These are phyloP conservation scores for Pentamera pediparva DNA, from an alignment of 53 echinoderm and acorn worm species.

Conservation along the genomic window DNA sequence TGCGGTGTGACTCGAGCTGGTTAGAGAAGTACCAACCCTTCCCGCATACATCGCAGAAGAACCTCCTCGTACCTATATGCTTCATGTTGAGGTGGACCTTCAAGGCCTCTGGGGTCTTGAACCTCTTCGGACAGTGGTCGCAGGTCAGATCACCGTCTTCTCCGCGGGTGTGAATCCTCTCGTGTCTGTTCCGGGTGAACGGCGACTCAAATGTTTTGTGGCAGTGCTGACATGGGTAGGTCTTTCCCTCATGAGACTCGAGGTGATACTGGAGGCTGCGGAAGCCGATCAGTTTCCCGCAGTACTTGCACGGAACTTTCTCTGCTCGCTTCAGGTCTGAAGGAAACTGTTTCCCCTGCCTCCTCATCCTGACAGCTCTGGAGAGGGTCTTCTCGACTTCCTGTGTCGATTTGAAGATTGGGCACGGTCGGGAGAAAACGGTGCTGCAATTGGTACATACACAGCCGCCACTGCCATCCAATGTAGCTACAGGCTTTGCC, in stretches of 20 bases:
- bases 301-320: not conserved
- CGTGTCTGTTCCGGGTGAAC: slow-evolving; percentile 10
- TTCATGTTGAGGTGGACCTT: slow-evolving; percentile 22
- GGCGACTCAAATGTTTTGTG: slow-evolving; percentile 16
- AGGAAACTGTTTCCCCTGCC: not conserved
- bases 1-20: not conserved
- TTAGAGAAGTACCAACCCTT: slow-evolving; percentile 26
- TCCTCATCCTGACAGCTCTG: not conserved
- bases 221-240: slow-evolving; percentile 5
- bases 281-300: not conserved
- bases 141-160: not conserved
- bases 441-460: not conserved
- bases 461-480: not conserved
- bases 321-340: not conserved
- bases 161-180: not conserved
- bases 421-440: not conserved
- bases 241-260: not conserved
- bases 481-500: not conserved
- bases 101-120: slow-evolving; percentile 4
- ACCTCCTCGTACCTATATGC: slow-evolving; percentile 1
- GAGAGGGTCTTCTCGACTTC: not conserved
- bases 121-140: not conserved
- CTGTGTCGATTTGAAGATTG: not conserved
- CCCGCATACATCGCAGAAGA: slow-evolving; percentile 21
- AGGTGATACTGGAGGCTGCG: not conserved